Base-by-base conservation (phyloP, 1,140 invertebrate species). In the Drosophila prosaltans region DNA sequence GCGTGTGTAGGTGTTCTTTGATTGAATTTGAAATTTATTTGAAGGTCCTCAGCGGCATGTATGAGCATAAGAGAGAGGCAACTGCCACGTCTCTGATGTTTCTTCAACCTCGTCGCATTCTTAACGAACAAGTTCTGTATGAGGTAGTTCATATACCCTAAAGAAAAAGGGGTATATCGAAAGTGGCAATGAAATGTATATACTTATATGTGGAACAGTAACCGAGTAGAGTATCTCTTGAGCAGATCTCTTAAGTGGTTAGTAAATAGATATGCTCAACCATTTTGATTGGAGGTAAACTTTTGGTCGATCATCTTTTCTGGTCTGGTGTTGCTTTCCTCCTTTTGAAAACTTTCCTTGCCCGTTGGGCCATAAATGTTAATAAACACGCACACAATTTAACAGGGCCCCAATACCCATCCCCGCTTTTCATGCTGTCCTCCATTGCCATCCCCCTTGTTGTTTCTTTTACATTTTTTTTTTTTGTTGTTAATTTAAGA, bases 281-380 rank as follows among this genome's bases (percentile, higher is more conserved):
- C 16, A 0, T 0, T 16, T 16, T 16, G 16, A 16, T 16, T 16
- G 16, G 16, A 16, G 16, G 16, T 16, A 16, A 16, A 16, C 16
- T 16, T 16, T 16, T 16, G 16, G 16, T 16, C 16, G 16, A 16
- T 16, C 16, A 16, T 16, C 16, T 16, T 30, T 30, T 30, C 4
- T 2, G 2, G 6, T 9, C 45, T 21, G 45, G n/a, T 51, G 26
- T 51, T 24, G 10, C 21, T 51, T 51, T 51, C 21, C 45, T 51
- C 16, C 16, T 16, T 16, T 51, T 24, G 2, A 26, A 51, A 51
- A 51, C 45, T 51, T 51, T 26, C 54, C 63, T 59, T 76, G 64
- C 60, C 64, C 73, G 58, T 60, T 65, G 55, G 70, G 55, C 74
- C 74, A 73, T 76, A 68, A 68, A 69, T 64, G 70, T 68, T 76